phyloP scores from a whole-genome alignment of 2,888 invertebrate species.

The Archips xylosteana region DNA sequence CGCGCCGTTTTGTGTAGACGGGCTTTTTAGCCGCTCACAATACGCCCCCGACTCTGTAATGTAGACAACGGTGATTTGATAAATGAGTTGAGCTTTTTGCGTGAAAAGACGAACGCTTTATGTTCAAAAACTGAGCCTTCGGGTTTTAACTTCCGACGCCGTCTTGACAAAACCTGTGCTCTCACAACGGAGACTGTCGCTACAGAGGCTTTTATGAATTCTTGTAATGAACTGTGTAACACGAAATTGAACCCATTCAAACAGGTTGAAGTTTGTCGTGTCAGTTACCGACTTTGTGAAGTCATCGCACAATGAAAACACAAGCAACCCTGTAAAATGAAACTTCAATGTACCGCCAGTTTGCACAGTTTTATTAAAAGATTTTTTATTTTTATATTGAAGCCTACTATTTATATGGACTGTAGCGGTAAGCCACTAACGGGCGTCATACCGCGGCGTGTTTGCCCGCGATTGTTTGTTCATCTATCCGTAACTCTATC shows the following conservation, averaged over 20 bases:
- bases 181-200: constrained; percentile 57
- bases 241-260: constrained; percentile 45
- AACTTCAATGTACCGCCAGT: neutral
- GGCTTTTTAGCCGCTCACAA: constrained; percentile 77
- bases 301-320: constrained; percentile 27
- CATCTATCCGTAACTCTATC: constrained; percentile 67
- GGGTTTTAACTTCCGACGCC: constrained; percentile 46
- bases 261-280: constrained; percentile 39
- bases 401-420: constrained; percentile 40
- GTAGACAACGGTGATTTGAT: constrained; percentile 80
- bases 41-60: constrained; percentile 69
- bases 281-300: constrained; percentile 31
- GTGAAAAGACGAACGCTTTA: constrained; percentile 69
- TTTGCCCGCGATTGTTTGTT: constrained; percentile 71
- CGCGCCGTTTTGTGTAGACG: constrained; percentile 64
- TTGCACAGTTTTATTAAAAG: neutral
- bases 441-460: constrained; percentile 52
- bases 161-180: constrained; percentile 67
- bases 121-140: constrained; percentile 59
- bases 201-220: constrained; percentile 54
- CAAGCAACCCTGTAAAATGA: constrained; percentile 16
- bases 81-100: constrained; percentile 75
- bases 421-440: constrained; percentile 57
- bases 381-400: neutral
- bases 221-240: constrained; percentile 53